A percentile compares a stretch with the other conserved stretches of the same genome.
Evolutionary conservation across 2,888 invertebrate species (phyloP).

Genomic region (Bugula neritina): DNA sequence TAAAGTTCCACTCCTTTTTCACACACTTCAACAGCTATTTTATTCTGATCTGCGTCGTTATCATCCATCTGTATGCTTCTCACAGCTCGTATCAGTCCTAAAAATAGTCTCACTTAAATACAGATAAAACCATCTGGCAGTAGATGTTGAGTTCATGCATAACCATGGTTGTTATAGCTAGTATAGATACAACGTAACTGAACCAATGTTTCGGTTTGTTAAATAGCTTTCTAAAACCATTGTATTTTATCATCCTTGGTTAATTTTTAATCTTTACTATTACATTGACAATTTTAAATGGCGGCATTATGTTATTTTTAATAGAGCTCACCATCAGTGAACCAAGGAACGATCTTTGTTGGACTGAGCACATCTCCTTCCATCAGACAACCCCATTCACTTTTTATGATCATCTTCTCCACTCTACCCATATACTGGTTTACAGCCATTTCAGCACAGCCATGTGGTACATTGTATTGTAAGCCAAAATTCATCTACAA

Average conservation of each 20-base stretch:
- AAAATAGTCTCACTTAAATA: not conserved
- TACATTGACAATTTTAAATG: too few relatives aligned
- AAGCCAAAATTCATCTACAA: slow-evolving; percentile 15
- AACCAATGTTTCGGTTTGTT: too few relatives aligned
- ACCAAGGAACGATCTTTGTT: slow-evolving; percentile 15
- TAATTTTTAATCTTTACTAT: too few relatives aligned
- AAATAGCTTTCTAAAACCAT: too few relatives aligned
- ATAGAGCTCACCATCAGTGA: slow-evolving; percentile 24
- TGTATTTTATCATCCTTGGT: too few relatives aligned
- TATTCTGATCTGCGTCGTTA: slow-evolving; percentile 11
- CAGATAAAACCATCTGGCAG: not conserved
- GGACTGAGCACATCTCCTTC: slow-evolving; percentile 8
- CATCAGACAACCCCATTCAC: not conserved
- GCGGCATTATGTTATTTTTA: too few relatives aligned
- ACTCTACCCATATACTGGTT: slow-evolving; percentile 18
- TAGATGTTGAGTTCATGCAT: not conserved
- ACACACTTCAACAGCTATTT: not conserved
- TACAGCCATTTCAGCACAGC: not conserved
- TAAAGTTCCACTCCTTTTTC: not conserved
- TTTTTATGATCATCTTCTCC: slow-evolving; percentile 10
- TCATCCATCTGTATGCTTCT: slow-evolving; percentile 22
- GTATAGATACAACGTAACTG: not conserved
- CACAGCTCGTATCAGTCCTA: slow-evolving; percentile 1
- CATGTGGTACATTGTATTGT: slow-evolving; percentile 5
- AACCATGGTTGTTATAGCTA: not conserved